Percentiles rank a stretch among this genome's conserved stretches.
These are phyloP conservation scores for Anagyrus pseudococci DNA, from an alignment of 2,888 invertebrate genomes.

Conservation along the genomic window DNA sequence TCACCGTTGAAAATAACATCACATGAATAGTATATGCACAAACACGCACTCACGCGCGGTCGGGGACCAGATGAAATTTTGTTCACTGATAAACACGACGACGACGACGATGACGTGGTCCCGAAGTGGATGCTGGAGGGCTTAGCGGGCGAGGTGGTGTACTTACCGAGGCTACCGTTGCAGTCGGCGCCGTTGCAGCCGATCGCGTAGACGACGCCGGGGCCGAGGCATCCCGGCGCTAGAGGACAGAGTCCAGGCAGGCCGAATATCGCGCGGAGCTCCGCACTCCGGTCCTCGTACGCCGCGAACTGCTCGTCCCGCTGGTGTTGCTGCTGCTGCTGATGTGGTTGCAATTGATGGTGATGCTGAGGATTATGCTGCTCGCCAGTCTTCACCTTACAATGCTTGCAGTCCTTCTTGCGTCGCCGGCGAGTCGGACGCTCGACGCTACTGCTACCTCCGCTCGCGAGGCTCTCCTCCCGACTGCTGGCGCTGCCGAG, in stretches of 20 bases:
- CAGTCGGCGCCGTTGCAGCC: conserved; percentile 37
- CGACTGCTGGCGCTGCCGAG: conserved; percentile 14
- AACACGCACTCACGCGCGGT: too few species aligned
- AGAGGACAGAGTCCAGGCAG: conserved; percentile 20
- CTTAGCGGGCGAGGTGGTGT: too few species aligned
- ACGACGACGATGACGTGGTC: too few species aligned
- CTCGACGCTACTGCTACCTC: conserved; percentile 20
- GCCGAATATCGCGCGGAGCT: conserved; percentile 28
- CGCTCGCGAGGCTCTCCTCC: conserved; percentile 12
- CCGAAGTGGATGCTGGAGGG: too few species aligned
- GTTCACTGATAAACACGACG: too few species aligned
- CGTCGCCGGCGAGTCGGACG: conserved; percentile 48
- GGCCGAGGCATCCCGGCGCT: conserved; percentile 14
- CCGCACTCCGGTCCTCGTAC: conserved; percentile 29
- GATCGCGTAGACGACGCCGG: conserved; percentile 33
- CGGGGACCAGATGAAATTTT: too few species aligned
- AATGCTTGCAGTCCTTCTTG: conserved; percentile 58
- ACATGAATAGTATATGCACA: too few species aligned
- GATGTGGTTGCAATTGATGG: background rate
- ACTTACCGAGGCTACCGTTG: conserved; percentile 21
- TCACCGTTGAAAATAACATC: too few species aligned
- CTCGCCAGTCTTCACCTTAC: conserved; percentile 43
- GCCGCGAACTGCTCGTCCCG: conserved; percentile 13
- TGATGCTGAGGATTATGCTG: background rate
- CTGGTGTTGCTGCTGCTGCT: conserved; percentile 16